Base-by-base conservation (phyloP, 2,888 invertebrate genomes). In the Netelia inedita region DNA sequence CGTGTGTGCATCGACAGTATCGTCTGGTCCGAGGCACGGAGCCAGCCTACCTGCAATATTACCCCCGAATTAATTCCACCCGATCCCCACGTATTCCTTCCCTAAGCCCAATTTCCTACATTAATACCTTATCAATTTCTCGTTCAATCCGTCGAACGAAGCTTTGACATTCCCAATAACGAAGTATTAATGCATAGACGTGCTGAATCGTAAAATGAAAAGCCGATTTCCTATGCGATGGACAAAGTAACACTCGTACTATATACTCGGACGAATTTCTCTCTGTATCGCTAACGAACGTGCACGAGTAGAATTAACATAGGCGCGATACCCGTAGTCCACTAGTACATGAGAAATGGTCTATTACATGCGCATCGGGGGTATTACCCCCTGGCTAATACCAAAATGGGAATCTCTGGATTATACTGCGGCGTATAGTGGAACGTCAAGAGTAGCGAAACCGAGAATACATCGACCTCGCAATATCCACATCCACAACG, bases 21-120 rank as follows among this genome's bases (percentile, higher is more conserved):
- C n/a, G 98, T 98, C 94, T 98, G 98, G 94, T 98, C 98, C 92
- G 98, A 98, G 10, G 97, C 97, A 89, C 97, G 95, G 82, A 98
- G 95, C 98, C 98, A 98, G 61, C 98, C 98, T 80, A 98, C 97
- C 98, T 98, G 95, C 2, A 93, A 92, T 88, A 66, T 83, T 14
- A 10, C 10, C 28, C 65, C 19, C 14, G 5, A 28, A 43, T 76
- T n/a, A 66, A 82, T 74, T 57, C 69, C 57, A 72, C 75, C 66
- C 65, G 50, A 50, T 23, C 57, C n/a, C 28, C 28, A 57, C 3
- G 5, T 28, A 28, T 28, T 14, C 50, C 50, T 50, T 50, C 14
- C n/a, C n/a, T 50, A n/a, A 50, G 6, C n/a, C 5, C n/a, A 2
- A 50, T 50, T 50, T 50, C 2, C 50, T 50, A 28, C 46, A 10